A percentile compares a stretch with the other conserved stretches of the same genome.
phyloP scores from a whole-genome alignment of 2,888 invertebrate species.

The Sarcophaga variegata region DNA sequence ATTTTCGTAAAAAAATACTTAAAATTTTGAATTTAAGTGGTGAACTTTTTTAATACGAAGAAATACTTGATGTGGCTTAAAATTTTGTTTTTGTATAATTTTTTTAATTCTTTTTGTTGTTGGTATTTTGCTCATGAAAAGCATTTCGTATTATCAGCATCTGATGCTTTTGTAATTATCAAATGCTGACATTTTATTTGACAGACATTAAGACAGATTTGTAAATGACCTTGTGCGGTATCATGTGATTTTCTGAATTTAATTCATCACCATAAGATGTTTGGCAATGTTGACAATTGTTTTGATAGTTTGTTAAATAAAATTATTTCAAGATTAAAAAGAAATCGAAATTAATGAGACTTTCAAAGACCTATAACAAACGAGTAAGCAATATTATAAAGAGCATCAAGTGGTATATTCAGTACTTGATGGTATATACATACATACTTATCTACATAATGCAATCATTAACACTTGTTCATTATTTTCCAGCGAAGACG shows the following conservation, averaged over 20 bases:
- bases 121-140: background rate
- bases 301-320: conserved; percentile 14
- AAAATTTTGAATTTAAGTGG: too few species aligned
- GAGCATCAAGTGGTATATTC: too few species aligned
- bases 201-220: conserved; percentile 39
- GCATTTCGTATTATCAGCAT: conserved; percentile 24
- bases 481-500: too few species aligned
- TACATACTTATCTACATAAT: too few species aligned
- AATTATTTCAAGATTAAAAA: too few species aligned
- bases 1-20: too few species aligned
- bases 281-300: conserved; percentile 48
- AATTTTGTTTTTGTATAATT: background rate
- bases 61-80: background rate
- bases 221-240: conserved; percentile 51
- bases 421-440: too few species aligned
- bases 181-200: conserved; percentile 20
- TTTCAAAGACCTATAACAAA: too few species aligned
- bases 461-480: too few species aligned
- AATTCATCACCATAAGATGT: conserved; percentile 38
- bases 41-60: too few species aligned
- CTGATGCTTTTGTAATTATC: conserved; percentile 35
- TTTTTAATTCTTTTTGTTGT: conserved; percentile 1
- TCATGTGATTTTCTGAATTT: conserved; percentile 16
- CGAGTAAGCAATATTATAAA: too few species aligned
- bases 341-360: too few species aligned